These are phyloP conservation scores for Phymorhynchus buccinoides DNA, from an alignment of 1,140 invertebrate genomes.

Conservation along the genomic window DNA sequence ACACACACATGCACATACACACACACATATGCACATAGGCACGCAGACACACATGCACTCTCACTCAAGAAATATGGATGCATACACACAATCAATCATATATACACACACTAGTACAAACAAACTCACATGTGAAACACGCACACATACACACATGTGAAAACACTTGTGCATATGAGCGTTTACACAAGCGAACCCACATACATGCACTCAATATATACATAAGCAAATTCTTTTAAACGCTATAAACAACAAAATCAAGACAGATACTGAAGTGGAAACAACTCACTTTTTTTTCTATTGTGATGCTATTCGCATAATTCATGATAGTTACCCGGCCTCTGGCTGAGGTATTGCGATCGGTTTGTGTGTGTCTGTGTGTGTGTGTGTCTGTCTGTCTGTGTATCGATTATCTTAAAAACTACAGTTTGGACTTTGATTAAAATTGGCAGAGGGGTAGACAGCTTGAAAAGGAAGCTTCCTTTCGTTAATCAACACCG, in stretches of 20 bases:
- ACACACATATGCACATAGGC: not conserved
- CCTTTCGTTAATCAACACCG: no score
- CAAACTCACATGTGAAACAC: not conserved
- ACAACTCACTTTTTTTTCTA: not conserved
- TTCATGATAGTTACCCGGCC: no score
- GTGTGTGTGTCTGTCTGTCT: no score
- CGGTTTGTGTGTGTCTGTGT: no score
- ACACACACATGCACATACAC: slow-evolving; percentile 15
- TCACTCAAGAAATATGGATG: not conserved
- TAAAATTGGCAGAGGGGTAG: no score
- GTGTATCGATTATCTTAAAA: no score
- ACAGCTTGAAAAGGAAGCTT: no score
- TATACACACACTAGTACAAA: not conserved
- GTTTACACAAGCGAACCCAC: not conserved
- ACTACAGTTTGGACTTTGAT: no score
- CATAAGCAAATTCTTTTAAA: not conserved
- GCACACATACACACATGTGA: not conserved
- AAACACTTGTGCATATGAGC: not conserved
- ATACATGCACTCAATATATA: not conserved
- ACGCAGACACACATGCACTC: not conserved
- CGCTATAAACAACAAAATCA: not conserved
- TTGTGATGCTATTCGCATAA: no score
- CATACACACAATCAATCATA: slow-evolving; percentile 2
- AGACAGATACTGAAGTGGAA: not conserved
- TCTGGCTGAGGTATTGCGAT: no score